Evolutionary conservation across 64 coral and sea anemone genomes (phyloP).

Genomic region (Dendrophyllia cribrosa): DNA sequence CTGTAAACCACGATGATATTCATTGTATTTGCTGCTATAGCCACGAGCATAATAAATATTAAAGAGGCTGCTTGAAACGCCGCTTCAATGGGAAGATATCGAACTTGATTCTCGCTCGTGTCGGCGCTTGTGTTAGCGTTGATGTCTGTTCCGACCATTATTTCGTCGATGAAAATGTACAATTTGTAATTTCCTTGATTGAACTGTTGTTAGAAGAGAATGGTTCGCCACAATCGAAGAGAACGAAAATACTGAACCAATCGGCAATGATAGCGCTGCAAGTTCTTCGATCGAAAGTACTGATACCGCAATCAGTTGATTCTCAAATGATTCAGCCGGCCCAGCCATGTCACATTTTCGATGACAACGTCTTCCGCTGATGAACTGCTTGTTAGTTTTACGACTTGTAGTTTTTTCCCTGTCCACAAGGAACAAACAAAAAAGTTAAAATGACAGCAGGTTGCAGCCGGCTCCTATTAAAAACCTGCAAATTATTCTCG

Average conservation of each 20-base stretch:
- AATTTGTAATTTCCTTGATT: neutral
- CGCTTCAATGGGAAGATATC: neutral
- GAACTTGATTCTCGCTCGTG: neutral
- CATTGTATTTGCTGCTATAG: constrained; percentile 69
- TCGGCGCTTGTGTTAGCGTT: neutral
- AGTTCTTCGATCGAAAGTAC: neutral
- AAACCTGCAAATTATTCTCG: neutral
- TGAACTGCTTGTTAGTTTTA: neutral
- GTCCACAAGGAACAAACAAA: neutral
- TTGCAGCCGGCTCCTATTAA: neutral
- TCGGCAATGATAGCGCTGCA: neutral
- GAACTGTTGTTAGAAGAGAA: neutral
- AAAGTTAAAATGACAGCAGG: neutral
- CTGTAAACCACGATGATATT: constrained; percentile 81
- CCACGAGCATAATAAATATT: constrained; percentile 73
- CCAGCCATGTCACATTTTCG: neutral
- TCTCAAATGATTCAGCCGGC: neutral
- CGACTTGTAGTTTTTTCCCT: neutral
- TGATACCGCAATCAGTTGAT: neutral
- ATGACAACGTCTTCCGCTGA: neutral
- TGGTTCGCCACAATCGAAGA: neutral
- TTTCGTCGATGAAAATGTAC: neutral
- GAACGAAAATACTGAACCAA: neutral
- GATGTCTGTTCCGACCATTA: neutral
- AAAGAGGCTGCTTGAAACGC: constrained; percentile 71